A percentile compares a stretch with the other conserved stretches of the same genome.
Conservation (phyloP, 2,888 invertebrate genomes). For the Cerceris ruficornis region DNA sequence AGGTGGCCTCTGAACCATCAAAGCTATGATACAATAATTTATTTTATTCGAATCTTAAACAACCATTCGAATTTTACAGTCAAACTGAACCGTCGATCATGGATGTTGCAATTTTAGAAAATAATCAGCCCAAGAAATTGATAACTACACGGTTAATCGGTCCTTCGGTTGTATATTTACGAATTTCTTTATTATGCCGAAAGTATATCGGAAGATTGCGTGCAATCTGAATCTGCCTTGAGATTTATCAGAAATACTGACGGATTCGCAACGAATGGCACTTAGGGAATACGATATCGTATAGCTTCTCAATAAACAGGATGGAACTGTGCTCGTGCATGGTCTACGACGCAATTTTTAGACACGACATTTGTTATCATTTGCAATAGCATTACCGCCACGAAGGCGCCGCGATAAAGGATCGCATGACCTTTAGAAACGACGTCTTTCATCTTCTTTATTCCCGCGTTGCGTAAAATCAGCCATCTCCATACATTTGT, state of each 20-base stretch:
- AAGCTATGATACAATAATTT: too few species aligned
- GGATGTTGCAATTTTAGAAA: too few species aligned
- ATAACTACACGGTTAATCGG: too few species aligned
- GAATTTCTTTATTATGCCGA: neutral
- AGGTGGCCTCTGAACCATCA: too few species aligned
- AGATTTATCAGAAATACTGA: neutral
- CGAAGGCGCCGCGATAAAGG: conserved; percentile 34
- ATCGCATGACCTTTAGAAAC: conserved; percentile 26
- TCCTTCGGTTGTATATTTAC: neutral
- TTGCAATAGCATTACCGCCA: conserved; percentile 11
- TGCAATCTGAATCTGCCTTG: conserved; percentile 2
- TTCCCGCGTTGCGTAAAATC: neutral
- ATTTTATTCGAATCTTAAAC: too few species aligned
- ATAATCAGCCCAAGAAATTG: too few species aligned
- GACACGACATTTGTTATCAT: conserved; percentile 27
- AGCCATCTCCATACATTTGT: neutral
- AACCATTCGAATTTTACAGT: too few species aligned
- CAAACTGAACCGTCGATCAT: too few species aligned
- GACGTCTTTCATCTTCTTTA: conserved; percentile 3
- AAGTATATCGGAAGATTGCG: neutral
- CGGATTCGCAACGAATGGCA: neutral
- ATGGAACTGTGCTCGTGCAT: neutral
- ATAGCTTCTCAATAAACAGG: neutral
- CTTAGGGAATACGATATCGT: conserved; percentile 1
- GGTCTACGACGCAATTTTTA: conserved; percentile 41